Evolutionary conservation across 2,888 invertebrate species (phyloP), one percentile per base, ranked within the genome.

Genomic region (Cactoblastis cactorum): DNA sequence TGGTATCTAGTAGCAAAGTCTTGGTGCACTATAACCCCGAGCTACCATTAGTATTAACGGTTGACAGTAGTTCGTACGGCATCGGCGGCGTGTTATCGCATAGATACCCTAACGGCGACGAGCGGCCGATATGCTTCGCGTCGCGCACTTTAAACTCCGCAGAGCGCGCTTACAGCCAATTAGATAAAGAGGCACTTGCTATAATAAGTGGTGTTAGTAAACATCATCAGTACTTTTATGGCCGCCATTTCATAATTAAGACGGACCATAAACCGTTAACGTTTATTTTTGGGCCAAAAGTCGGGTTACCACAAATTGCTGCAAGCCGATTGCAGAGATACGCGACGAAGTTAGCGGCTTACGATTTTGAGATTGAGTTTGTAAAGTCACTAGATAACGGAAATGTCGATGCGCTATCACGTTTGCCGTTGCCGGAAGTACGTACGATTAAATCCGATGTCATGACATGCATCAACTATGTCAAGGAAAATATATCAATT

Each of bases 311-410:
- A 43, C 57, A 48, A 14, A 57, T 67, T 24, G 67, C 71, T 22
- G 65, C 74, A 4, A 64, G 66, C 41, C 56, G 66, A 34, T 58
- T 71, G 54, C 71, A 64, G 57, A 53, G 65, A 37, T 77, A 65
- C 63, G 71, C 74, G 17, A 45, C 59, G 15, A 55, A 59, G 2
- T 53, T 82, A 24, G 61, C 71, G 1, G 71, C 61, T 2, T 81
- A 77, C 53, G 56, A 68, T 43, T 64, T 59, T 47, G 39, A 54
- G 0, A 55, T 65, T 8, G 53, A 58, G 33, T 62, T 52, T 38
- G 54, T 65, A 1, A 46, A 28, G 8, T 54, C 57, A 2, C 6
- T 2, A 1, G 38, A 38, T 38, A 61, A 63, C 37, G 51, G 55
- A 9, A 52, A 51, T 3, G 62, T 62, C 3, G 64, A 67, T 34